Evolutionary conservation across 2,888 invertebrate species (phyloP), one percentile per base, ranked within the genome.

Genomic region (Napeogenes sylphis): DNA sequence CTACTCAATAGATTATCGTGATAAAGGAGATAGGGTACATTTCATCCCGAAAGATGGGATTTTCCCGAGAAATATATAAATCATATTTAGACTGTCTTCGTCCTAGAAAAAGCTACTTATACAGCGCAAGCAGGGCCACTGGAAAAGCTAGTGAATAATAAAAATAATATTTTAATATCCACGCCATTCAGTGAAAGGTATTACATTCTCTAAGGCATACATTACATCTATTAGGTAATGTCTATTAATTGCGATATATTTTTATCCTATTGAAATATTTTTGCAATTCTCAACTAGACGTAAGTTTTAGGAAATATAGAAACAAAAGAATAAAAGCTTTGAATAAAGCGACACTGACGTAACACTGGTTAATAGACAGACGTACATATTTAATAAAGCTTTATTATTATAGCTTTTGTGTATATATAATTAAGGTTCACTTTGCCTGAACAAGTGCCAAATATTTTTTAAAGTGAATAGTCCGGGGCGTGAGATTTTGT

Each of bases 381-480:
- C 30, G 30, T 42, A 12, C 30, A 10, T 30, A 30, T 12, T 30
- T 30, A 12, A 12, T 21, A 51, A 51, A 51, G 42, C 42, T 42
- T 1, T 42, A 2, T 42, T 42, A 45, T 45, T 30, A 33, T 51
- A 51, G 32, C 38, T 12, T 46, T 42, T 58, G 60, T 47, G 10
- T 13, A 2, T 32, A 35, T 45, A 12, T 3, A 2, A 8, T 32
- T 62, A 64, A 33, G 38, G 62, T 64, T 59, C 51, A 61, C 42
- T 63, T 60, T 69, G 14, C 21, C 21, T 45, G 35, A 54, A 21
- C 45, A 30, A 38, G 12, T 63, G 65, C 71, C 69, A 71, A 33
- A 57, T 51, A 54, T 56, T 64, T 65, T 56, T 59, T 58, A 45
- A 58, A 51, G 57, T 55, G 59, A 60, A 56, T 64, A 32, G 56